phyloP scores from a whole-genome alignment of 2,888 invertebrate genomes.

The Habrosyne pyritoides region DNA sequence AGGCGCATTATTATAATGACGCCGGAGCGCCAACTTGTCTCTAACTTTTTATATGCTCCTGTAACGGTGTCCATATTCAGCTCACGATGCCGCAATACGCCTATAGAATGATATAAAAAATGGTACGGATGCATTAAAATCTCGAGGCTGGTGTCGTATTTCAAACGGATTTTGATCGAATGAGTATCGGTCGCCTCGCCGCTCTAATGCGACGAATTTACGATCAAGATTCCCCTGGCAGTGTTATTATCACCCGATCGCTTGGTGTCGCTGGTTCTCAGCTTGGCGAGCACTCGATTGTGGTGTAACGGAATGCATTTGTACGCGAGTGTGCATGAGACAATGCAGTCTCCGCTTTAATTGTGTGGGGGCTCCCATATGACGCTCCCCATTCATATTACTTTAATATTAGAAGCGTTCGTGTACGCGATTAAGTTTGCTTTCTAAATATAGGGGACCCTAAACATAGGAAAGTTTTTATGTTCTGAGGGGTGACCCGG shows the following conservation, averaged over 20 bases:
- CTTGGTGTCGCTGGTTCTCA: conserved; percentile 15
- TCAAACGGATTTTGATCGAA: conserved; percentile 34
- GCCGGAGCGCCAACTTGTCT: conserved; percentile 51
- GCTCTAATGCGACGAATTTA: conserved; percentile 28
- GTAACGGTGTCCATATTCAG: conserved; percentile 44
- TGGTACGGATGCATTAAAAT: conserved; percentile 33
- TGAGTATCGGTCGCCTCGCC: conserved; percentile 36
- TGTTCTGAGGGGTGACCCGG: conserved; percentile 64
- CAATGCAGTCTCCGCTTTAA: conserved; percentile 65
- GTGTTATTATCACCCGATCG: conserved; percentile 40
- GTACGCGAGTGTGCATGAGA: conserved; percentile 48
- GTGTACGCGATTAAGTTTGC: conserved; percentile 78
- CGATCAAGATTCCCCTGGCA: conserved; percentile 17
- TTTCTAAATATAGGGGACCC: conserved; percentile 75
- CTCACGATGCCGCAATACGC: conserved; percentile 34
- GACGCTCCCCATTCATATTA: conserved; percentile 73
- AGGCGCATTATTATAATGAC: conserved; percentile 70
- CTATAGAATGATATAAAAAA: conserved; percentile 29
- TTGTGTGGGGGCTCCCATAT: conserved; percentile 74
- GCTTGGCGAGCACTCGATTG: conserved; percentile 31
- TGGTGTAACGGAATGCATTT: conserved; percentile 57
- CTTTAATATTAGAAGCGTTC: conserved; percentile 77
- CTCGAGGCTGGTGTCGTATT: conserved; percentile 43
- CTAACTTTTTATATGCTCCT: conserved; percentile 49
- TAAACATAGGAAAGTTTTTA: conserved; percentile 69